Evolutionary conservation across 1,140 invertebrate genomes (phyloP).

Genomic region (Aleiodes sp.): DNA sequence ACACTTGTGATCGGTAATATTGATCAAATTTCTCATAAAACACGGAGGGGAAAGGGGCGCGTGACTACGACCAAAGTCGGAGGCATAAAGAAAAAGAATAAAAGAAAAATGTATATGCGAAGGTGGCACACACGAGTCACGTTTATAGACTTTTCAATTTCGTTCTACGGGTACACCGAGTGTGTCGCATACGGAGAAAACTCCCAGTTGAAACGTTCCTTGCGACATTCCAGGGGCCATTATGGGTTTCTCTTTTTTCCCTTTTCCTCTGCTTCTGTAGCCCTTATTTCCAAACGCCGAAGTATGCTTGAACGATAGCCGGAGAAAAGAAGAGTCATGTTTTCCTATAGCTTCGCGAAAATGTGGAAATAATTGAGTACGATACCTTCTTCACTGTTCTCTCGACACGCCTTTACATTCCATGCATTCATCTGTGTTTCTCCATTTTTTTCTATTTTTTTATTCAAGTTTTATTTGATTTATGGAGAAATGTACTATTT

Average conservation of each 20-base stretch:
- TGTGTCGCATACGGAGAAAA: conserved; percentile 9
- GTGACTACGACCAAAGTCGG: not conserved
- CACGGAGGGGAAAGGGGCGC: not conserved
- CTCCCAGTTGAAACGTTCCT: conserved; percentile 36
- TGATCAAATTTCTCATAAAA: not conserved
- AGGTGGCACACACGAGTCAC: conserved; percentile 5
- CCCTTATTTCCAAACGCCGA: too few relatives aligned
- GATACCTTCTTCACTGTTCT: too few relatives aligned
- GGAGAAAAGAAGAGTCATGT: not conserved
- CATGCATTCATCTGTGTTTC: not conserved
- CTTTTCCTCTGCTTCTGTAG: too few relatives aligned
- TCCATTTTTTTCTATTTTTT: not conserved
- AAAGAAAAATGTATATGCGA: not conserved
- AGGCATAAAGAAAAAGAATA: not conserved
- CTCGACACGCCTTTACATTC: too few relatives aligned
- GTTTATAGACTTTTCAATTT: conserved; percentile 43
- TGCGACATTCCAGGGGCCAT: conserved; percentile 34
- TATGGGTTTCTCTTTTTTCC: conserved; percentile 36
- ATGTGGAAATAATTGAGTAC: too few relatives aligned
- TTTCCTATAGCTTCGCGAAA: too few relatives aligned
- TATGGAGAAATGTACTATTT: too few relatives aligned
- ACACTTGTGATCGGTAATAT: too few relatives aligned
- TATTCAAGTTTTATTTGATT: too few relatives aligned
- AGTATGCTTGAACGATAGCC: conserved; percentile 29
- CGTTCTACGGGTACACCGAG: conserved; percentile 11